Base-by-base conservation (phyloP, 2,113 vertebrate species). In the Mesoclemmys tuberculata region DNA sequence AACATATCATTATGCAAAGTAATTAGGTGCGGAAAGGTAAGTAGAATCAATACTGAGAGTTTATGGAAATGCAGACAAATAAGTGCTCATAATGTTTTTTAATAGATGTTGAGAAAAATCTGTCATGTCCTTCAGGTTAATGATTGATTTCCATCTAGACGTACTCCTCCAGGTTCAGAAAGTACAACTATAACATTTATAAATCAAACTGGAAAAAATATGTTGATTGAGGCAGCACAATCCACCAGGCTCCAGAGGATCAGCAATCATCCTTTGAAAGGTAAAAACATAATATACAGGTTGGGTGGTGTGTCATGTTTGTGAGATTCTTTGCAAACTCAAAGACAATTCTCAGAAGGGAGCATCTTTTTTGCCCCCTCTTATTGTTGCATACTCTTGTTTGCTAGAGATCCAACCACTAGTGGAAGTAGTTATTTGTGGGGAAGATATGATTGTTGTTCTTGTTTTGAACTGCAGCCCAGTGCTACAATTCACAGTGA, bases 21-120 rank as follows among this genome's bases (percentile, higher is more conserved):
- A 97, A 97, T 97, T 97, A 97, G 90, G 95, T 95, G 92, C 83
- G 92, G 87, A 94, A 94, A 97, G 96, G 90, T 85, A 96, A 96
- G 95, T 94, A 95, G 88, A 92, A 94, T 96, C 80, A 92, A 93
- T 68, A 77, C n/a, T 89, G 86, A 78, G 78, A 90, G 78, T 85
- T 94, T 95, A 93, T 35, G 93, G 88, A 94, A 90, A 88, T 92
- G 78, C 84, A 89, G 88, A 91, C 92, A 96, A 97, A 96, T 82
- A 96, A 95, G 85, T 85, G 74, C 68, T 95, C 84, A 88, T 84
- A 91, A 95, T 93, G 87, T 87, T 93, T 97, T 96, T 91, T 92
- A 95, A 96, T 93, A 93, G 77, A 86, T 51, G 78, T 94, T 96
- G 95, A 84, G 87, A 95, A 96, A 95, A 93, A 96, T 95, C 95